A percentile compares a stretch with the other conserved stretches of the same genome.
These are phyloP conservation scores for Laterallus jamaicensis DNA, from an alignment of 2,113 vertebrate species.

Conservation along the genomic window DNA sequence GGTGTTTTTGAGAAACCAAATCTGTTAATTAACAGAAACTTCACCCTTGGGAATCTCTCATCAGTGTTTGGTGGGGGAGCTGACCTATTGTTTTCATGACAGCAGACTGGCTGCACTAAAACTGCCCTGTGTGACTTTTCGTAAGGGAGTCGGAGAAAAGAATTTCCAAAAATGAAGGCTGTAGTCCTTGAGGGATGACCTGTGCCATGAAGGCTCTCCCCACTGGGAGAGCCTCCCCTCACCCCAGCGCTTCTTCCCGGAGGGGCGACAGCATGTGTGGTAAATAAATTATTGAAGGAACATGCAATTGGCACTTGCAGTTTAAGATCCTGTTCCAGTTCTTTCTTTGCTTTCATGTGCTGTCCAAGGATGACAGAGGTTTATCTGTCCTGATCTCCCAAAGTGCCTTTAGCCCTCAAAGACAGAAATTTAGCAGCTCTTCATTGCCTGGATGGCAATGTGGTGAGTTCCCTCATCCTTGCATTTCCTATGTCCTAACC, in stretches of 20 bases:
- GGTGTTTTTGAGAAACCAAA: not conserved
- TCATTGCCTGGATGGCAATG: not conserved
- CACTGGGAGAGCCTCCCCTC: not conserved
- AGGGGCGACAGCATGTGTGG: not conserved
- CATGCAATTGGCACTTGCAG: not conserved
- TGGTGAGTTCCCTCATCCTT: not conserved
- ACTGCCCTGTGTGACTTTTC: not conserved
- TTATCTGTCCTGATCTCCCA: not conserved
- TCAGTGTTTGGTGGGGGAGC: not conserved
- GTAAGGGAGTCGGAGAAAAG: not conserved
- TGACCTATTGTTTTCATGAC: not conserved
- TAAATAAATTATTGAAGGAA: not conserved
- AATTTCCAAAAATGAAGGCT: not conserved
- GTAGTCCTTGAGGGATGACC: not conserved
- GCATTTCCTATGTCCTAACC: not conserved
- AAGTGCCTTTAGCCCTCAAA: not conserved
- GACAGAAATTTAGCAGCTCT: not conserved
- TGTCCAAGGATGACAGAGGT: not conserved
- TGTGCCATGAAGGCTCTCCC: not conserved
- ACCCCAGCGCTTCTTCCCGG: not conserved
- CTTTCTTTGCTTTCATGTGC: not conserved
- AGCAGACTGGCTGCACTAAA: not conserved
- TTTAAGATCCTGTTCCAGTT: not conserved
- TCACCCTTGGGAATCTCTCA: not conserved
- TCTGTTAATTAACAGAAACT: not conserved